These are phyloP conservation scores for Trachythela sp. DNA, from an alignment of 64 coral and sea anemone species.

Conservation along the genomic window DNA sequence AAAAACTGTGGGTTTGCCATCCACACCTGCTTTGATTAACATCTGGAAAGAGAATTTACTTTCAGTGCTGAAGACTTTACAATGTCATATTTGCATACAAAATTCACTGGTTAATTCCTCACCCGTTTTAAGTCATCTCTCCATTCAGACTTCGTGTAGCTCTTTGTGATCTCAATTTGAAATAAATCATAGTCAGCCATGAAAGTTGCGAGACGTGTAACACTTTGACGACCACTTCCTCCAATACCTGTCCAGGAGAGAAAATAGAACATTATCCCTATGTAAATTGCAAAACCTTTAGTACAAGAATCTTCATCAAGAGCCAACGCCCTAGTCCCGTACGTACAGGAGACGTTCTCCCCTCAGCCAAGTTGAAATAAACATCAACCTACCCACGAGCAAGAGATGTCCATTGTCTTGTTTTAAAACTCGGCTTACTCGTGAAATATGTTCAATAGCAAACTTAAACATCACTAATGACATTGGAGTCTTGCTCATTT, in stretches of 20 bases:
- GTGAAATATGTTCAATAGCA: conserved; percentile 97
- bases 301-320: too few species aligned
- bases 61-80: not conserved
- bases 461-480: conserved; percentile 99
- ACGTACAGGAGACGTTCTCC: too few species aligned
- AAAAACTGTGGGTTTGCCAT: conserved; percentile 86
- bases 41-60: conserved; percentile 42
- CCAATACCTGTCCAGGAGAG: conserved; percentile 62
- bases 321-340: too few species aligned
- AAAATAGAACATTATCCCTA: too few species aligned
- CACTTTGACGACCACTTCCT: conserved; percentile 94
- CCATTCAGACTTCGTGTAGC: conserved; percentile 98
- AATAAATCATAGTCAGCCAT: conserved; percentile 99
- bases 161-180: conserved; percentile 94
- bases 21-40: conserved; percentile 87
- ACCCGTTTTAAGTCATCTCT: conserved; percentile 98
- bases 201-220: conserved; percentile 79
- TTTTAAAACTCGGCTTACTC: conserved; percentile 87
- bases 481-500: conserved; percentile 99
- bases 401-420: conserved; percentile 93
- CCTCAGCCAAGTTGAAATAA: too few species aligned
- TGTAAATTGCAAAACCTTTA: too few species aligned
- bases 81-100: not conserved
- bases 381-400: conserved; percentile 67
- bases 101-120: not conserved